Evolutionary conservation across 2,113 vertebrate genomes (phyloP).

Genomic region (Marcusenius ussheri): DNA sequence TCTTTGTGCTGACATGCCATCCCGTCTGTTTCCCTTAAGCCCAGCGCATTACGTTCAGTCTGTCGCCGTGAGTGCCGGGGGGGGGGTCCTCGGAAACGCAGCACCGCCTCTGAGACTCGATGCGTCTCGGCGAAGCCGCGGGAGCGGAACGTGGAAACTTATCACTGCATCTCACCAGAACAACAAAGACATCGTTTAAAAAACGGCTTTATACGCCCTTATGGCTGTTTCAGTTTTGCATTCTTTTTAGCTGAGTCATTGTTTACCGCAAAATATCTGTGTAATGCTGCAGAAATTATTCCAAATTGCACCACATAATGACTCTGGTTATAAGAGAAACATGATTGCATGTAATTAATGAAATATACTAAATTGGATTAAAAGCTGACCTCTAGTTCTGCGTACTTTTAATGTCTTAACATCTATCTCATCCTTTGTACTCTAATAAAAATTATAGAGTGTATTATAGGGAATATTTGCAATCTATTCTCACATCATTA

Average conservation of each 20-base stretch:
- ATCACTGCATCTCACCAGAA: constrained; percentile 21
- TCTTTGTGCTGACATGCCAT: constrained; percentile 9
- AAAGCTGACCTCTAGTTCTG: constrained; percentile 18
- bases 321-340: constrained; percentile 12
- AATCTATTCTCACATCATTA: constrained; percentile 13
- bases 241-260: background rate
- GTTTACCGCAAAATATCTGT: background rate
- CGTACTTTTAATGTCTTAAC: constrained; percentile 20
- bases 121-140: constrained; percentile 30
- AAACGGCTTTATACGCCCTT: background rate
- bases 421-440: constrained; percentile 14
- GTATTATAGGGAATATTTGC: constrained; percentile 9
- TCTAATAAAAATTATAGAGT: constrained; percentile 22
- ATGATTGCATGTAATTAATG: constrained; percentile 15
- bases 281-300: constrained; percentile 9
- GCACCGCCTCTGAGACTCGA: constrained; percentile 21
- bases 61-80: constrained; percentile 21
- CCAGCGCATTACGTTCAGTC: background rate
- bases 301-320: constrained; percentile 18
- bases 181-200: background rate
- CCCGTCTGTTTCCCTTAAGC: background rate
- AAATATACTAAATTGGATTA: constrained; percentile 21
- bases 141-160: constrained; percentile 28
- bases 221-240: background rate
- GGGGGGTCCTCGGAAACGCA: background rate